Base-by-base conservation (phyloP, 1,140 invertebrate species). In the Meloidogyne floridensis region DNA sequence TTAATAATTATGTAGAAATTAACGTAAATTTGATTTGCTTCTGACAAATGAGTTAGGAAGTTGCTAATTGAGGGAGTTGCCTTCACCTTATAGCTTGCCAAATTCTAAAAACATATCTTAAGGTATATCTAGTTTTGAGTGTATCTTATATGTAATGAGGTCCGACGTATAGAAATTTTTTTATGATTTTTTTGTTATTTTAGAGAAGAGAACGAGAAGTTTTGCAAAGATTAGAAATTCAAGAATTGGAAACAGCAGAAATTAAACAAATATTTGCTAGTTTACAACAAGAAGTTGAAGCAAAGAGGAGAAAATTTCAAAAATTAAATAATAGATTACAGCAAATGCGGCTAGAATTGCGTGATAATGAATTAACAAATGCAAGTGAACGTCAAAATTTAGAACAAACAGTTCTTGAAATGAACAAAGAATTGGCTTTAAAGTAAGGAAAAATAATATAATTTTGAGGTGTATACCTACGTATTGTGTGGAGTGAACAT, bases 251-350 rank as follows among this genome's bases (percentile, higher is more conserved):
- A 7, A 95, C 95, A 3, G 92, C 93, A 77, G 95, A 94, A 89
- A 93, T 96, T 54, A 93, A 93, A 69, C 94, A 94, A 89, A 95
- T 94, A 0, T 96, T 95, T 88, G 92, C 94, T 11, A 95, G 93
- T 77, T 91, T 97, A 32, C 94, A 96, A 89, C 95, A 96, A 90
- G 95, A 96, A 91, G 94, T 96, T 2, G 95, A 97, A 90, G 92
- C 94, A 42, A 97, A 96, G 91, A 94, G 94, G n/a, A 94, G 94
- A 86, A 95, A 96, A 92, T 91, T 94, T 47, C 94, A 94, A 13
- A 90, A 94, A 90, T 87, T 94, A 78, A 93, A 93, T 87, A 91
- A 91, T 43, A 93, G 93, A 86, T 89, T 93, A 11, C 77, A 79
- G 89, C 90, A 91, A 69, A 91, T 92, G 11, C 92, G 92, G 84